Conservation (phyloP, 2,113 vertebrate genomes). For the Pteropus alecto region DNA sequence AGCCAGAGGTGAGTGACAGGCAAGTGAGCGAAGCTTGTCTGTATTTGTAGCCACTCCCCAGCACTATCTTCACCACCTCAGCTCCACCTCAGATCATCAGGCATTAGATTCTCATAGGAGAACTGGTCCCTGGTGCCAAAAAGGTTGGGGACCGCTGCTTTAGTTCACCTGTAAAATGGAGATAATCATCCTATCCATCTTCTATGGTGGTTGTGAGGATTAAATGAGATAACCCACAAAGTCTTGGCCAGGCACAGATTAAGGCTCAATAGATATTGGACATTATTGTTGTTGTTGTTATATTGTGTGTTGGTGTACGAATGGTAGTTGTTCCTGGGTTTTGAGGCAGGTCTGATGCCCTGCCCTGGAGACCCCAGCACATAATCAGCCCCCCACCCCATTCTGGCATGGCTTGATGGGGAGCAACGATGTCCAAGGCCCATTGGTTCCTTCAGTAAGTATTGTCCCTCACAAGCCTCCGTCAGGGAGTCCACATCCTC, state of each 20-base stretch:
- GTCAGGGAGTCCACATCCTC: neutral
- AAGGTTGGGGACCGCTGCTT: too few species aligned
- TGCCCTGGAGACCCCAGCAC: neutral
- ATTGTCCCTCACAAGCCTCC: neutral
- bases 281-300: neutral
- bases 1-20: too few species aligned
- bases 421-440: neutral
- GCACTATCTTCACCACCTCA: too few species aligned
- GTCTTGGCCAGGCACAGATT: neutral
- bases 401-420: neutral
- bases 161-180: neutral
- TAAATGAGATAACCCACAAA: neutral
- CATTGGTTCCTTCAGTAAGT: neutral
- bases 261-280: neutral
- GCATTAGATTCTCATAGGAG: too few species aligned
- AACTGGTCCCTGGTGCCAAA: too few species aligned
- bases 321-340: neutral
- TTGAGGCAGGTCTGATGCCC: neutral
- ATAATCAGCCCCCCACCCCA: neutral
- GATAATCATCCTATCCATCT: neutral
- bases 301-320: neutral
- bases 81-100: too few species aligned
- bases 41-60: too few species aligned
- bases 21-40: too few species aligned
- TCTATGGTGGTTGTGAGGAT: neutral